phyloP scores from a whole-genome alignment of 2,113 vertebrate species.

The Artemisiospiza belli region DNA sequence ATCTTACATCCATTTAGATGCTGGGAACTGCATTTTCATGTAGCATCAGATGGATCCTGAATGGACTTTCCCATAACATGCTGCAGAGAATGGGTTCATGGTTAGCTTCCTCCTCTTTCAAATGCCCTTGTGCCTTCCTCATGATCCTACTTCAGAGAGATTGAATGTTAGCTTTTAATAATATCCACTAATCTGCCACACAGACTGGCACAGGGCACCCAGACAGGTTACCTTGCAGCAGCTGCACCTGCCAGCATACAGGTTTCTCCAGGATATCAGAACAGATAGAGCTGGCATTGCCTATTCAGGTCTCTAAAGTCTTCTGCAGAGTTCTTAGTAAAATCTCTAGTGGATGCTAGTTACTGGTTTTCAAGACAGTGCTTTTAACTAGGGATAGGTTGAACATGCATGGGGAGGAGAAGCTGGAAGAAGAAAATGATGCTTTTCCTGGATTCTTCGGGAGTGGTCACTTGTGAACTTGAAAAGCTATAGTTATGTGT shows the following conservation, averaged over 20 bases:
- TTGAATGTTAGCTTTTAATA: background rate
- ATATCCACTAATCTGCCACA: background rate
- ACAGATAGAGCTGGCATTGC: background rate
- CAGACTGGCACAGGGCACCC: background rate
- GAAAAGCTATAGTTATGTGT: background rate
- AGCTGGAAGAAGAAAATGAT: background rate
- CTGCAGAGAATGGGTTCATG: fast-evolving
- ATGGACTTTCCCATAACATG: background rate
- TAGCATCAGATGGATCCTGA: background rate
- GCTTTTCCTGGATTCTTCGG: background rate
- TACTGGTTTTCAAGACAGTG: background rate
- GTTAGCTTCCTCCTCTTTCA: background rate
- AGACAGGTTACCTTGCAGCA: background rate
- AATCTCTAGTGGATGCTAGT: background rate
- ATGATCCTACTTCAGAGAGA: background rate
- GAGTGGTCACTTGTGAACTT: background rate
- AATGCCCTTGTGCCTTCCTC: background rate
- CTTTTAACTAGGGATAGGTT: background rate
- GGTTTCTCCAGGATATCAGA: background rate
- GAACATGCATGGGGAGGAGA: background rate
- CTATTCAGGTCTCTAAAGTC: background rate
- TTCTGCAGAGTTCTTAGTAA: background rate
- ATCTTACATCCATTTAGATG: fast-evolving
- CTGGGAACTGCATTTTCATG: background rate
- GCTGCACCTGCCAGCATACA: fast-evolving